Evolutionary conservation across 2,797 vertebrate genomes (phyloP), one percentile per base, ranked within the genome.

Genomic region (Picus viridis): DNA sequence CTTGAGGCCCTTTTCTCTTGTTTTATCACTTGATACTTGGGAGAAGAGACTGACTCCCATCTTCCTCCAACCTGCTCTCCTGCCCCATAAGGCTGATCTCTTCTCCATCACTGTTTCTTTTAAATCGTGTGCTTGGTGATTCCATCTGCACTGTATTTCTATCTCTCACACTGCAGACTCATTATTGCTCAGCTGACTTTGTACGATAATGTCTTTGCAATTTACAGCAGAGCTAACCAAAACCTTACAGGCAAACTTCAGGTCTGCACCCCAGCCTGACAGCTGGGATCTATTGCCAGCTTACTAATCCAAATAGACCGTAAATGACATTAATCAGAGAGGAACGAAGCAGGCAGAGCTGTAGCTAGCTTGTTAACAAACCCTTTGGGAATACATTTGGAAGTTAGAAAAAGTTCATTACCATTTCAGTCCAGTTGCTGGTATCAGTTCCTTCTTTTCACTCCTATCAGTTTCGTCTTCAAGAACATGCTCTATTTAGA

Each of bases 361-460:
- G 36, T 58, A 72, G 49, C 12, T 67, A 54, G 16, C 32, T 90
- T 75, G 19, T 68, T 88, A 91, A 77, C 4, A 2, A 75, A 47
- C 36, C 54, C 64, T 63, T 71, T 30, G 68, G 61, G 45, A 86
- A 32, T 74, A 79, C 68, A 27, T 64, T 76, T 74, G 82, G 49
- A 88, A 84, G 41, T 61, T 61, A 89, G 57, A 85, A 95, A 43
- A 93, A 64, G 12, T 69, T 92, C 62, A 58, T 96, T 96, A 96
- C 96, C 94, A 29, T 89, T 89, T 92, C 64, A 65, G 41, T 94
- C 80, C 70, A 30, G 71, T 63, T 70, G 90, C 39, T 1, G 32
- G 54, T 89, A 92, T 86, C 89, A 64, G 7, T 91, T 95, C 83
- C 89, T 88, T 81, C 4, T 4, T 73, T 86, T 83, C 67, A 14